Evolutionary conservation across 1,140 invertebrate genomes (phyloP).

Genomic region (Xylocopa sonorina): DNA sequence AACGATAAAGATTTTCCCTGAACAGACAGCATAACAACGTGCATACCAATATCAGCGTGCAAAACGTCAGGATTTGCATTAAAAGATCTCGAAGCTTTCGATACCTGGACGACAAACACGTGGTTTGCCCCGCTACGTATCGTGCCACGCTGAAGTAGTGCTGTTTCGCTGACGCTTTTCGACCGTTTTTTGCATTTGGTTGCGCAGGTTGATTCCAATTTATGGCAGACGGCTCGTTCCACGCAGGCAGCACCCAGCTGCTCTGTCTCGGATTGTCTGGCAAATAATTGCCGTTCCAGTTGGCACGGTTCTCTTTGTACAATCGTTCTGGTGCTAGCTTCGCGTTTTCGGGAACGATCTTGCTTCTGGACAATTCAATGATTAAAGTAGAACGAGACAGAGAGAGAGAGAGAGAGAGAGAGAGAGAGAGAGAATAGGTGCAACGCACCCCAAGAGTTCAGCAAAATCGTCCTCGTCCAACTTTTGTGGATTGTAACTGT

Average conservation of each 20-base stretch:
- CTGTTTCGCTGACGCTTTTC: conserved; percentile 86
- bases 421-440: too few species aligned
- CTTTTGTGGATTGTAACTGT: conserved; percentile 68
- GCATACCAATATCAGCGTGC: conserved; percentile 33
- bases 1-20: not conserved
- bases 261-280: conserved; percentile 71
- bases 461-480: conserved; percentile 84
- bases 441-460: conserved; percentile 84
- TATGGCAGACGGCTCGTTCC: conserved; percentile 75
- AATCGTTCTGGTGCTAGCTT: conserved; percentile 74
- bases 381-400: conserved; percentile 52
- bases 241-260: conserved; percentile 74
- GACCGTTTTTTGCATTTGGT: conserved; percentile 67
- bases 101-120: conserved; percentile 80
- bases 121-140: conserved; percentile 86
- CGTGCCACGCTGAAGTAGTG: conserved; percentile 88
- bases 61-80: conserved; percentile 38
- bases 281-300: conserved; percentile 81
- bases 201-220: conserved; percentile 73
- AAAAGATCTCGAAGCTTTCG: conserved; percentile 60
- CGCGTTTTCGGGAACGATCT: conserved; percentile 73
- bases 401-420: too few species aligned
- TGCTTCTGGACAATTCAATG: conserved; percentile 71
- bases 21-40: not conserved
- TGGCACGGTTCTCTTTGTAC: conserved; percentile 82